Evolutionary conservation across 2,888 invertebrate species (phyloP).

Genomic region (Plemyria rubiginata): DNA sequence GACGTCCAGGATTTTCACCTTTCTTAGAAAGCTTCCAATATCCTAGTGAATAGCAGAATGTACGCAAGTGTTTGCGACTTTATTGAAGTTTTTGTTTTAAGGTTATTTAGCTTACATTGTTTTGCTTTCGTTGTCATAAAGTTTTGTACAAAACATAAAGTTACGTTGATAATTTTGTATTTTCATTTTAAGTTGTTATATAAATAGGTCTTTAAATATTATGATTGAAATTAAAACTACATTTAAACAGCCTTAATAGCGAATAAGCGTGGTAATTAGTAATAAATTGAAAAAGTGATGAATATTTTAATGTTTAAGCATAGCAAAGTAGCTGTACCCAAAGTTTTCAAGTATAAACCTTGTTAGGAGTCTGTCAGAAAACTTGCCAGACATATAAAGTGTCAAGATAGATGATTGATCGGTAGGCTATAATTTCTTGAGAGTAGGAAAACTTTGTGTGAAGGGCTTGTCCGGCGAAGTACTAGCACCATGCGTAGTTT

Average conservation of each 20-base stretch:
- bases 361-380: neutral
- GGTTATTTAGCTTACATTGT: neutral
- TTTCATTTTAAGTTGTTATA: too few species aligned
- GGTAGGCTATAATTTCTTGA: too few species aligned
- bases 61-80: slow-evolving; percentile 12
- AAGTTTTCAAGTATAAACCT: slow-evolving; percentile 1
- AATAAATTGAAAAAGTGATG: slow-evolving; percentile 1
- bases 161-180: too few species aligned
- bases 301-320: neutral
- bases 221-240: neutral
- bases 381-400: neutral
- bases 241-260: neutral
- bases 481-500: too few species aligned
- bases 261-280: too few species aligned
- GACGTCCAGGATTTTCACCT: slow-evolving; percentile 43
- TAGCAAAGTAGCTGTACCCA: neutral
- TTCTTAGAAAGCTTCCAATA: slow-evolving; percentile 25
- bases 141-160: neutral
- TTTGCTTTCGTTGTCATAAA: neutral
- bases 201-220: neutral
- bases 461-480: too few species aligned
- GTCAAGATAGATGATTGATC: neutral
- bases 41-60: slow-evolving; percentile 29
- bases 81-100: slow-evolving; percentile 7
- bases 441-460: too few species aligned